A percentile compares a stretch with the other conserved stretches of the same genome.
These are phyloP conservation scores for Galaxea fascicularis DNA, from an alignment of 92 coral and sea anemone species.

Conservation along the genomic window DNA sequence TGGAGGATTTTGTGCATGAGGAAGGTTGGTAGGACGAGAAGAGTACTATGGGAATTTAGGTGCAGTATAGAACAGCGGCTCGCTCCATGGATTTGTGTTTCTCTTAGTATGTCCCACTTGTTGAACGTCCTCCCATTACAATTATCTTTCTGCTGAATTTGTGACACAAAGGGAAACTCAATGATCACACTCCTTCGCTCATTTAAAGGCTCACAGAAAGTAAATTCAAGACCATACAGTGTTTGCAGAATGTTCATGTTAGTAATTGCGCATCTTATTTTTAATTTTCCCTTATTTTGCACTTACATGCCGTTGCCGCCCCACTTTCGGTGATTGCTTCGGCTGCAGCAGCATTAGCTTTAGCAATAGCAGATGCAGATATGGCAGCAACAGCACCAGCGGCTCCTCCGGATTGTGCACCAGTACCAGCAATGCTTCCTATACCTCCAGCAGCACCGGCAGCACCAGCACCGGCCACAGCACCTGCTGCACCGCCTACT, in stretches of 20 bases:
- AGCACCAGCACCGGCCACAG: slow-evolving; percentile 63
- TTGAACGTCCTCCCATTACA: no score
- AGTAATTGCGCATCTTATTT: not conserved
- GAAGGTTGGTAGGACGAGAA: no score
- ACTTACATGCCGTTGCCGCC: slow-evolving; percentile 72
- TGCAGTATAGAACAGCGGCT: no score
- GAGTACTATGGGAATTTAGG: no score
- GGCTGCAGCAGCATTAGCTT: slow-evolving; percentile 50
- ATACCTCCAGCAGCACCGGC: slow-evolving; percentile 50
- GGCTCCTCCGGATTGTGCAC: slow-evolving; percentile 40
- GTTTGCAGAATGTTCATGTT: no score
- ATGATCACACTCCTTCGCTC: not conserved
- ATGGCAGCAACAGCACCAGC: slow-evolving; percentile 42
- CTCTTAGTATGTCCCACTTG: no score
- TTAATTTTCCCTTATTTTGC: not conserved
- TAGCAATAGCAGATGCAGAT: slow-evolving; percentile 37
- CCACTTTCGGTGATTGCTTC: slow-evolving; percentile 61
- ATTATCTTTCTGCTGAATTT: not conserved
- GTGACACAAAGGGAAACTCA: not conserved
- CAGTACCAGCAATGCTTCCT: slow-evolving; percentile 30
- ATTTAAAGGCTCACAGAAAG: no score
- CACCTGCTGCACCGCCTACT: slow-evolving; percentile 21
- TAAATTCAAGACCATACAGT: no score
- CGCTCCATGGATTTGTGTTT: not conserved
- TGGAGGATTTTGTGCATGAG: no score